phyloP scores from a whole-genome alignment of 2,797 vertebrate genomes.

The Salmo trutta region DNA sequence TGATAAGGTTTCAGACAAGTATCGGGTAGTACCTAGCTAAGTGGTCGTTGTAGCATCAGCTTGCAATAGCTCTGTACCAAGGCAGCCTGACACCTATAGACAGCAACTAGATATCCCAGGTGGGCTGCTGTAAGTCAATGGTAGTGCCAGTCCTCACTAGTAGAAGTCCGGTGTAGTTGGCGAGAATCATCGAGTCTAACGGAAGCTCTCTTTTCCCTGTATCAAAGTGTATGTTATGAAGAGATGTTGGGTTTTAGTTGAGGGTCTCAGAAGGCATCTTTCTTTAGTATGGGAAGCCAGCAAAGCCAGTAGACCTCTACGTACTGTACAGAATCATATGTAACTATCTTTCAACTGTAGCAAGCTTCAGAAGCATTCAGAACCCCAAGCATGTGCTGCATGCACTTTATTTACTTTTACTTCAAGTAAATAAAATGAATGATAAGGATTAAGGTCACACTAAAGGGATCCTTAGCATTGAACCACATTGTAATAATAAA shows the following conservation, averaged over 20 bases:
- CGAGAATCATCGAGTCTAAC: slow-evolving; percentile 14
- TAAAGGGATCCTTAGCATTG: slow-evolving; percentile 38
- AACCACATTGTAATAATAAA: slow-evolving; percentile 26
- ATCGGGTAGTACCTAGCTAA: slow-evolving; percentile 5
- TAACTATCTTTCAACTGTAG: slow-evolving; percentile 35
- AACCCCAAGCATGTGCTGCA: slow-evolving; percentile 51
- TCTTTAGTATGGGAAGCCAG: slow-evolving; percentile 31
- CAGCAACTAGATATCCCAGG: neutral
- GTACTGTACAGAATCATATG: slow-evolving; percentile 33
- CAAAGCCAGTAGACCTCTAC: slow-evolving; percentile 22
- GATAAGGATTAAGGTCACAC: slow-evolving; percentile 30
- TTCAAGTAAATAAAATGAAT: slow-evolving; percentile 35
- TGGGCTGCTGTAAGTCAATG: neutral
- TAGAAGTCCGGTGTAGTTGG: slow-evolving; percentile 23
- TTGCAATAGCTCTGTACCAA: slow-evolving; percentile 24
- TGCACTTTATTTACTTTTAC: slow-evolving; percentile 51
- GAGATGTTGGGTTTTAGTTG: slow-evolving; percentile 19
- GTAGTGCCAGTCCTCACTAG: slow-evolving; percentile 3
- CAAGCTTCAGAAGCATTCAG: slow-evolving; percentile 40
- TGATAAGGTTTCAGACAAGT: slow-evolving; percentile 4
- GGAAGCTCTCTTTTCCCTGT: too few relatives aligned
- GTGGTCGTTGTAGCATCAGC: slow-evolving; percentile 30
- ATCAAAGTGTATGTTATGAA: slow-evolving; percentile 25
- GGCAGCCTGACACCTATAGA: neutral
- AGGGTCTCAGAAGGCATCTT: slow-evolving; percentile 7